These are phyloP conservation scores for Cynocephalus volans DNA, from an alignment of 2,113 vertebrate genomes.

Conservation along the genomic window DNA sequence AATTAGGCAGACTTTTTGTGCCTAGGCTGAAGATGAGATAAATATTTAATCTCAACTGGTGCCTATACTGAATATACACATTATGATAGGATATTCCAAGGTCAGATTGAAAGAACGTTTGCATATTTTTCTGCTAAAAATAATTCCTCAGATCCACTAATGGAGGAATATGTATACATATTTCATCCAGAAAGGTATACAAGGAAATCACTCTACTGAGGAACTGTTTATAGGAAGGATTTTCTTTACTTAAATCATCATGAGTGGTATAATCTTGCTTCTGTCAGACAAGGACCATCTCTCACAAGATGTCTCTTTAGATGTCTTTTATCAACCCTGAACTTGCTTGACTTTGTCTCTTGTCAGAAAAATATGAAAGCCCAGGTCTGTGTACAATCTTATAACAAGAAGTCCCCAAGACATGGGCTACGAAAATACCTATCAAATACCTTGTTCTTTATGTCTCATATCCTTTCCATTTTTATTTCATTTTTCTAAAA, in stretches of 20 bases:
- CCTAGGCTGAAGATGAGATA: background rate
- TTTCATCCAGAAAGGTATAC: slow-evolving; percentile 66
- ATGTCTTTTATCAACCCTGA: slow-evolving; percentile 6
- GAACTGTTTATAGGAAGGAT: slow-evolving; percentile 70
- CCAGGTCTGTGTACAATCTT: background rate
- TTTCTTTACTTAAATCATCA: slow-evolving; percentile 78
- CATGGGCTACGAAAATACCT: background rate
- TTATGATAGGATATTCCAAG: slow-evolving; percentile 50
- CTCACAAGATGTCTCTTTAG: slow-evolving; percentile 33
- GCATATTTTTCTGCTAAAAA: slow-evolving; percentile 24
- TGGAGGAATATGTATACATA: slow-evolving; percentile 8
- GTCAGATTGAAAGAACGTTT: slow-evolving; percentile 68
- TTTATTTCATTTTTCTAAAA: background rate
- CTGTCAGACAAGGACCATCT: slow-evolving; percentile 68
- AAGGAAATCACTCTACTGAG: slow-evolving; percentile 7
- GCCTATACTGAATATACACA: background rate
- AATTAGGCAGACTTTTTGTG: background rate
- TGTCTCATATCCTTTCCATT: background rate
- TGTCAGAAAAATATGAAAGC: slow-evolving; percentile 31
- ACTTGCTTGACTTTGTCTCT: slow-evolving; percentile 10
- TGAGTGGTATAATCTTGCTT: slow-evolving; percentile 72
- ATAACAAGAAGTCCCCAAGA: background rate
- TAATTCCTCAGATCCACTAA: background rate
- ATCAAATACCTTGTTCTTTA: background rate
- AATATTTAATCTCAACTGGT: background rate